These are phyloP conservation scores for Apis mellifera DNA, from an alignment of 1,140 invertebrate species.

Conservation along the genomic window Amel_HAv3.1 CM009933.2:12342001-12342500, in stretches of 20 bases:
- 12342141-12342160: no score
- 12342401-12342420: neutral
- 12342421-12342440: neutral
- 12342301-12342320: neutral
- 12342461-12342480: neutral
- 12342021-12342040: no score
- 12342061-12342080: no score
- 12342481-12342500: conserved; percentile 14
- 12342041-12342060: no score
- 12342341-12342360: neutral
- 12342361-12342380: neutral
- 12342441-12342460: neutral
- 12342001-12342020: no score
- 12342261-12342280: no score
- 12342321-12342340: neutral
- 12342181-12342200: no score
- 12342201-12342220: neutral
- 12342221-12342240: neutral
- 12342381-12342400: neutral
- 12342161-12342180: no score
- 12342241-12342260: neutral
- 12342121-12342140: no score
- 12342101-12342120: no score
- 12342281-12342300: neutral
- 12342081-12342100: no score